Conservation (phyloP, 2,113 vertebrate genomes). For the Halcyon malimbica region DNA sequence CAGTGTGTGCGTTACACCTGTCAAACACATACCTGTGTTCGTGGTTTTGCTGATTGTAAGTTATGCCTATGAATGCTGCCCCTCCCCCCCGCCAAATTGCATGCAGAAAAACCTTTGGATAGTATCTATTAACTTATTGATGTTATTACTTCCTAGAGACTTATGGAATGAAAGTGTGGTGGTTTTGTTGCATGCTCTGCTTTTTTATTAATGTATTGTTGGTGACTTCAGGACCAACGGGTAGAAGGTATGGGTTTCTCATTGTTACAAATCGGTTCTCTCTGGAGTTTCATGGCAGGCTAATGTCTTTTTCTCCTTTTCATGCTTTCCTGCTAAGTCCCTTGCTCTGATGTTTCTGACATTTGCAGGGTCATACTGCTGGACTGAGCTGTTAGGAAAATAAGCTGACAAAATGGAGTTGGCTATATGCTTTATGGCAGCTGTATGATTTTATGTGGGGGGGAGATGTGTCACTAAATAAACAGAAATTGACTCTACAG, state of each 20-base stretch:
- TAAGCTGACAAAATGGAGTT: not conserved
- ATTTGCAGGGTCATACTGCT: not conserved
- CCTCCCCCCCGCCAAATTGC: not conserved
- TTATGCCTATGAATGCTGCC: not conserved
- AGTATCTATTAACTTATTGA: not conserved
- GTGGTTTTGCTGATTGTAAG: not conserved
- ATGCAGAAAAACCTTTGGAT: not conserved
- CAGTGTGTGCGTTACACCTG: not conserved
- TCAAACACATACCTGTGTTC: not conserved
- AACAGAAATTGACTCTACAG: not conserved
- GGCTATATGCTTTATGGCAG: not conserved
- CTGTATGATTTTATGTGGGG: not conserved
- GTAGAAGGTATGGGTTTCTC: not conserved
- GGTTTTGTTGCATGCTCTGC: not conserved
- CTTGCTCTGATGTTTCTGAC: not conserved
- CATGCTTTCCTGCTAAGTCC: not conserved
- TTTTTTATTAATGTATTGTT: not conserved
- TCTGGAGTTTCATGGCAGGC: not conserved
- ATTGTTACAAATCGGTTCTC: not conserved
- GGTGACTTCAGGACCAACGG: not conserved
- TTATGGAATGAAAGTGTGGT: not conserved
- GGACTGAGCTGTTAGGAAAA: not conserved
- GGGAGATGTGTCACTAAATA: not conserved
- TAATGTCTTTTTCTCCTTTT: not conserved
- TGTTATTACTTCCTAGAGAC: not conserved